Conservation (phyloP, 2,797 vertebrate genomes). For the Manis pentadactyla region DNA sequence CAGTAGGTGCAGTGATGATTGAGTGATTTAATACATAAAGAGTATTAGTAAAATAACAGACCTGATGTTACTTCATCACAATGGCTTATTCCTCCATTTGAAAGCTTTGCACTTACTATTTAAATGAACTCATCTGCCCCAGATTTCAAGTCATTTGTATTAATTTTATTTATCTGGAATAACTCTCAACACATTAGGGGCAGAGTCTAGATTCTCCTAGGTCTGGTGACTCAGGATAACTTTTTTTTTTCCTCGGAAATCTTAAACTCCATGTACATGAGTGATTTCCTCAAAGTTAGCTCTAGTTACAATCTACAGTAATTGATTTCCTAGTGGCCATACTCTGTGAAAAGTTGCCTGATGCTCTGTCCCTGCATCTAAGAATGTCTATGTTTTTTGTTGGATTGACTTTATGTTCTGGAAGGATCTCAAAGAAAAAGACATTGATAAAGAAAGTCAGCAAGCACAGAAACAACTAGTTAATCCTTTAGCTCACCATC, state of each 20-base stretch:
- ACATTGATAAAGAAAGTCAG: background rate
- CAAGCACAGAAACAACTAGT: background rate
- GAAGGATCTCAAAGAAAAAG: background rate
- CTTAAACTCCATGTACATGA: background rate
- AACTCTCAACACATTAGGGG: background rate
- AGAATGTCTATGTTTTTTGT: background rate
- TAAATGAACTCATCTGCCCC: background rate
- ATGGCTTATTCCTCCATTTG: background rate
- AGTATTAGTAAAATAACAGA: background rate
- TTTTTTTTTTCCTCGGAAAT: background rate
- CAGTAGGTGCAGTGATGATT: background rate
- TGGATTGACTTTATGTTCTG: background rate
- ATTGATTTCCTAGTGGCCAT: background rate
- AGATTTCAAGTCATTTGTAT: background rate
- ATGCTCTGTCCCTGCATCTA: background rate
- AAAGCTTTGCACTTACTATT: background rate
- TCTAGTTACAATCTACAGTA: background rate
- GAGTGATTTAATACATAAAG: background rate
- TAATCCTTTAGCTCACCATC: background rate
- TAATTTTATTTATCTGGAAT: background rate
- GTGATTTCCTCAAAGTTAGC: background rate
- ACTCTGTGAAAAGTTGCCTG: background rate
- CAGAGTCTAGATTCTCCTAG: background rate
- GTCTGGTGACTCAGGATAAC: background rate
- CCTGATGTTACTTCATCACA: background rate